A percentile compares a stretch with the other conserved stretches of the same genome.
These are phyloP conservation scores for Spongilla lacustris DNA, from an alignment of 37 sponge, comb jelly and placozoan genomes.

Conservation along the genomic window DNA sequence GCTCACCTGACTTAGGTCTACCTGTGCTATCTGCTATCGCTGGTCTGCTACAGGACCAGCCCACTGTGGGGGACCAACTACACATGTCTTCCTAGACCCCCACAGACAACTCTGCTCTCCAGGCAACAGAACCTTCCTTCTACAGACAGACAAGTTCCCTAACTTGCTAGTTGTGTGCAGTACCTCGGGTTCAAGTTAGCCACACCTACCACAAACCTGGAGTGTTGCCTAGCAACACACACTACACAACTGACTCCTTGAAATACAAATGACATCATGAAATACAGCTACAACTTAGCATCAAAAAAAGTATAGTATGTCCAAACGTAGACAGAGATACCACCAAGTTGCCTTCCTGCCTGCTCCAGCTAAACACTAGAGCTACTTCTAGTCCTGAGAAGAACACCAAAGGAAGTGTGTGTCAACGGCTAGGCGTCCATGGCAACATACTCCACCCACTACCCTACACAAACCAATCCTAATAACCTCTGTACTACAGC, in stretches of 20 bases:
- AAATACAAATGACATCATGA: background rate
- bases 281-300: background rate
- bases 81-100: background rate
- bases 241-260: background rate
- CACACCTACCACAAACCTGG: background rate
- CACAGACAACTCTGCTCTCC: background rate
- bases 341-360: background rate
- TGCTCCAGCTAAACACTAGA: background rate
- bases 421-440: background rate
- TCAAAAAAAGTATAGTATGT: background rate
- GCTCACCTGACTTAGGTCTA: background rate
- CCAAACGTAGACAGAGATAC: background rate
- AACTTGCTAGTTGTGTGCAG: background rate
- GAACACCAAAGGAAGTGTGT: slow-evolving; percentile 1
- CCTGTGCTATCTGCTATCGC: background rate
- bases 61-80: background rate
- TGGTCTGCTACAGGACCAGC: background rate
- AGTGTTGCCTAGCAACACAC: background rate
- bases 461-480: background rate
- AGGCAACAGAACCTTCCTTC: background rate
- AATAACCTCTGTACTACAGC: background rate
- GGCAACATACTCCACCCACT: background rate
- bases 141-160: background rate
- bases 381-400: background rate
- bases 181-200: background rate